Percentiles rank a stretch among this genome's conserved stretches.
Evolutionary conservation across 2,888 invertebrate genomes (phyloP).

Genomic region (Patella ulyssiponensis): DNA sequence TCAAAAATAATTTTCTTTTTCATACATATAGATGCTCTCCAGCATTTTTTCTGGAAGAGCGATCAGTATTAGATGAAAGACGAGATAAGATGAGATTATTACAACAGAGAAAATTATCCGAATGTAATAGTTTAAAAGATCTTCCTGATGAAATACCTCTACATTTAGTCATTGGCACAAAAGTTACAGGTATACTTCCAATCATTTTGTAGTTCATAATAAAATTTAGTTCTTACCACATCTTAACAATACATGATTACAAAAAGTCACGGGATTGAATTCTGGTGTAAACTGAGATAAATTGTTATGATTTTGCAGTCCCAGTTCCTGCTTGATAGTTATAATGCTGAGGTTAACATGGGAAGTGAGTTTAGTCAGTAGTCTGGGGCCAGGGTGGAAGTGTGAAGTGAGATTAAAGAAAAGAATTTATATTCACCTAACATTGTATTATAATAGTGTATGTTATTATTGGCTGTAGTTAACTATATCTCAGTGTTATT

Average conservation of each 20-base stretch:
- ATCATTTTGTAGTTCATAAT: too few relatives aligned
- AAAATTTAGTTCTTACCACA: too few relatives aligned
- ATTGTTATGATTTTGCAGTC: too few relatives aligned
- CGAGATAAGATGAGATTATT: constrained; percentile 91
- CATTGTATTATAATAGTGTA: background rate
- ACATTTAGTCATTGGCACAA: constrained; percentile 94
- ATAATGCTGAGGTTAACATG: too few relatives aligned
- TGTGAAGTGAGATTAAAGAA: too few relatives aligned
- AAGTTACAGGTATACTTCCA: constrained; percentile 76
- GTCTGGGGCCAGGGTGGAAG: too few relatives aligned
- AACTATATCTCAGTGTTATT: background rate
- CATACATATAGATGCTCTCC: constrained; percentile 71
- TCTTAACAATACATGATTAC: too few relatives aligned
- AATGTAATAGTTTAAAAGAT: constrained; percentile 82
- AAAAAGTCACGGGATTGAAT: too few relatives aligned
- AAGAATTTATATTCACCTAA: too few relatives aligned
- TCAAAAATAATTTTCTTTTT: background rate
- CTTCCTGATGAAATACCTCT: constrained; percentile 94
- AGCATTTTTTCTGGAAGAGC: constrained; percentile 95
- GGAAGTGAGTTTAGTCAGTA: too few relatives aligned
- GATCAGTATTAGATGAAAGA: constrained; percentile 90
- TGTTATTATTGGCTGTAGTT: background rate
- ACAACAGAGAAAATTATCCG: constrained; percentile 87
- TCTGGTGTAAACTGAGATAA: too few relatives aligned
- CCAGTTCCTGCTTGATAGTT: too few relatives aligned